Conservation (phyloP, 2,113 vertebrate species). For the Anthoscopus minutus region DNA sequence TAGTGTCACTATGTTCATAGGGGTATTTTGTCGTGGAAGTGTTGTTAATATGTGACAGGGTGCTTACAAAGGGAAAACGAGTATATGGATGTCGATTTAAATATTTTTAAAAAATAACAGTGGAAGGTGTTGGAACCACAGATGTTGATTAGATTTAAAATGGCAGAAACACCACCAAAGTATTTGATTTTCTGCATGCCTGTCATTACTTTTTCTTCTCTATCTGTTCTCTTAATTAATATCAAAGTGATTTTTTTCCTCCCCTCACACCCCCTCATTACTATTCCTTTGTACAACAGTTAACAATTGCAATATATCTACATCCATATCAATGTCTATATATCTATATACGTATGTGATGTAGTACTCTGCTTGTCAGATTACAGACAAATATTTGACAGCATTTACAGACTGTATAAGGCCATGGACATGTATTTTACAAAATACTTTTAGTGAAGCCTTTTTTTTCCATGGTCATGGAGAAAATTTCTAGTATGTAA, state of each 20-base stretch:
- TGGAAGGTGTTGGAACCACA: not conserved
- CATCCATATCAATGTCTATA: too few species aligned
- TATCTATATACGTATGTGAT: too few species aligned
- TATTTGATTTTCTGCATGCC: not conserved
- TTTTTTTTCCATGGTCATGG: not conserved
- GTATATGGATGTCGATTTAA: not conserved
- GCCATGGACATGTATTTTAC: not conserved
- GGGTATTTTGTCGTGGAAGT: not conserved
- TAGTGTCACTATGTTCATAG: not conserved
- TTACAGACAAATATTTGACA: not conserved
- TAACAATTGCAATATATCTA: not conserved
- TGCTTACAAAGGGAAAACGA: not conserved
- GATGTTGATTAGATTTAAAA: not conserved
- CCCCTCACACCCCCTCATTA: accelerated
- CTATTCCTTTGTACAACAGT: not conserved
- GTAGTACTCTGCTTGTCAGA: not conserved
- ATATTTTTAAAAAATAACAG: not conserved
- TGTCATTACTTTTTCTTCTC: not conserved
- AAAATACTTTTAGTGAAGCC: not conserved
- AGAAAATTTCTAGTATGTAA: not conserved
- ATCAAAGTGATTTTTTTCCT: not conserved
- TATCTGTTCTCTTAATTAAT: not conserved
- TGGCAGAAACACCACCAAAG: not conserved
- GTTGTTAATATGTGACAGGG: not conserved
- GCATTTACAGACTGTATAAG: not conserved